Base-by-base conservation (phyloP, 2,888 invertebrate species). In the Dusona sp. region DNA sequence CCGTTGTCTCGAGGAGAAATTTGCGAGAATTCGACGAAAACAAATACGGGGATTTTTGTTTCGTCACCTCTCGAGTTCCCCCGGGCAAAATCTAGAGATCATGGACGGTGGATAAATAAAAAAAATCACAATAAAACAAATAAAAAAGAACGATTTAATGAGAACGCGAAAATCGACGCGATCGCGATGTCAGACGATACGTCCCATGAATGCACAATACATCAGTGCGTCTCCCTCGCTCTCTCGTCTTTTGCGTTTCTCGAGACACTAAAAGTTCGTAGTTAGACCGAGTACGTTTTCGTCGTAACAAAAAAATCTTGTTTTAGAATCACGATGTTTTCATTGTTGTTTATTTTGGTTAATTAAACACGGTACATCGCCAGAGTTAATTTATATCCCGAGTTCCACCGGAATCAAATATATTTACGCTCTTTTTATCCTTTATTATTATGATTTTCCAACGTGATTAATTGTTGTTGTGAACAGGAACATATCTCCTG, bases 401-500 rank as follows among this genome's bases (percentile, higher is more conserved):
- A 13, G 42, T 57, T 79, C 54, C 54, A 4, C 68, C 29, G 42
- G 25, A 42, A 67, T 42, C 77, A 64, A 45, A 25, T 6, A 22
- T 54, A 36, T 38, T 57, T 61, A 51, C 33, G 48, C 36, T n/a
- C 19, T 54, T 65, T 42, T 64, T 72, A 36, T 54, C 54, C 16
- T 42, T 77, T n/a, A 16, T 68, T 29, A 25, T 36, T 64, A 72
- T 33, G 51, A 72, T 70, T 67, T 29, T 78, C 65, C 65, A 29
- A 73, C 67, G 83, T 33, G 73, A 79, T 73, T 42, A 68, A 65
- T 83, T 86, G 74, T 86, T 83, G 86, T 86, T 80, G 77, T 80
- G 80, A 80, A 68, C 73, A 68, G 80, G 80, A 79, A 81, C 61
- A 48, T 74, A 78, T 73, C 86, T 80, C 83, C 80, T 67, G 64